Conservation (phyloP, 2,113 vertebrate species). For the Tychaedon coryphoeus region DNA sequence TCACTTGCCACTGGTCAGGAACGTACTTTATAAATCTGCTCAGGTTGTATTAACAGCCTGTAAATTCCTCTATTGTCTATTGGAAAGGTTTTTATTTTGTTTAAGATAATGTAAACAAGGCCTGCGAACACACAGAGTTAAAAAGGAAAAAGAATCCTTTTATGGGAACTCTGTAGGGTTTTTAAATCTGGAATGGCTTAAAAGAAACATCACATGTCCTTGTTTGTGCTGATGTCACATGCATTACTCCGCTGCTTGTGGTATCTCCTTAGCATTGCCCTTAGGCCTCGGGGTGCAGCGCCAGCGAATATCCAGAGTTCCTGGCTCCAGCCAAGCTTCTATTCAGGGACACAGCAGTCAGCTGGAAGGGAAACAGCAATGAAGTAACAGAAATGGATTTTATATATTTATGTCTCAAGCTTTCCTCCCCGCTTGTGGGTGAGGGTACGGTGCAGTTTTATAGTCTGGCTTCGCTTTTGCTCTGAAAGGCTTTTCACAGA, state of each 20-base stretch:
- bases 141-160: slow-evolving; percentile 65
- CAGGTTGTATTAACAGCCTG: slow-evolving; percentile 27
- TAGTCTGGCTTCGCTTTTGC: not conserved
- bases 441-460: slow-evolving; percentile 2
- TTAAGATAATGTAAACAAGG: slow-evolving; percentile 63
- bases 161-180: slow-evolving; percentile 69
- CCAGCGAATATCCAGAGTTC: slow-evolving; percentile 59
- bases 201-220: slow-evolving; percentile 65
- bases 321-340: slow-evolving; percentile 41
- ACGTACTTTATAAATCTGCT: not conserved
- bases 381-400: slow-evolving; percentile 48
- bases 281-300: slow-evolving; percentile 31
- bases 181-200: slow-evolving; percentile 57
- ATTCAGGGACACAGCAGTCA: slow-evolving; percentile 52
- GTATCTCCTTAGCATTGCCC: slow-evolving; percentile 68
- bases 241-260: slow-evolving; percentile 42
- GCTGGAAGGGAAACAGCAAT: slow-evolving; percentile 51
- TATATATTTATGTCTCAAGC: slow-evolving; percentile 37
- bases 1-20: not conserved
- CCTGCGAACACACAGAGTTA: slow-evolving; percentile 27
- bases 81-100: slow-evolving; percentile 28
- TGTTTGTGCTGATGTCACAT: slow-evolving; percentile 68
- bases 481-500: not conserved
- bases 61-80: slow-evolving; percentile 32
- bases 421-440: not conserved